Conservation (phyloP, 2,888 invertebrate species). For the Xylocampa areola region DNA sequence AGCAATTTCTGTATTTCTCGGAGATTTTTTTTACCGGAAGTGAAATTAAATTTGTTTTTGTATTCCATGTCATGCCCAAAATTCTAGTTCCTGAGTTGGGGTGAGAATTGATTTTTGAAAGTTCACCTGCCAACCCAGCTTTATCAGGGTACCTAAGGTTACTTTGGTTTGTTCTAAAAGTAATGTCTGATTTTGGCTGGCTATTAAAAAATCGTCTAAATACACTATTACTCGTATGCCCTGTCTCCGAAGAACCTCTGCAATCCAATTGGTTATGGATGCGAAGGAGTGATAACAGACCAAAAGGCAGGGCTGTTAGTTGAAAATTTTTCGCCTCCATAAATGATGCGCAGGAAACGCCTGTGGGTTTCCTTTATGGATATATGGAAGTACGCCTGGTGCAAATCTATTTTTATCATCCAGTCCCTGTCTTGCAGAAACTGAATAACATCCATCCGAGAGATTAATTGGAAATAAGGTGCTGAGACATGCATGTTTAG, state of each 20-base stretch:
- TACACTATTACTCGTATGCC: constrained; percentile 15
- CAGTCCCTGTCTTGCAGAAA: constrained; percentile 44
- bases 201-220: constrained; percentile 22
- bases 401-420: constrained; percentile 28
- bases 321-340: constrained; percentile 20
- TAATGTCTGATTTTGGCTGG: constrained; percentile 1
- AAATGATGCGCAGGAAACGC: constrained; percentile 22
- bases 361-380: constrained; percentile 11
- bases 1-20: too few relatives aligned
- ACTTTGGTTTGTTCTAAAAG: constrained; percentile 22
- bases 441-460: constrained; percentile 30
- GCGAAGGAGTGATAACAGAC: constrained; percentile 23
- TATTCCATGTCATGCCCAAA: too few relatives aligned
- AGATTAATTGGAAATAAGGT: constrained; percentile 47
- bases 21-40: too few relatives aligned
- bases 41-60: too few relatives aligned
- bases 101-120: constrained; percentile 34
- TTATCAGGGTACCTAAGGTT: constrained; percentile 26
- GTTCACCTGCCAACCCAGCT: constrained; percentile 48
- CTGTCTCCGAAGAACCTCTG: constrained; percentile 2
- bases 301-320: constrained; percentile 22
- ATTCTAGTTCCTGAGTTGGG: constrained; percentile 39
- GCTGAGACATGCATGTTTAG: constrained; percentile 36
- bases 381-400: constrained; percentile 28
- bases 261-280: constrained; percentile 15